Evolutionary conservation across 1,140 invertebrate species (phyloP).

Genomic region (Drosophila nigromelanica): DNA sequence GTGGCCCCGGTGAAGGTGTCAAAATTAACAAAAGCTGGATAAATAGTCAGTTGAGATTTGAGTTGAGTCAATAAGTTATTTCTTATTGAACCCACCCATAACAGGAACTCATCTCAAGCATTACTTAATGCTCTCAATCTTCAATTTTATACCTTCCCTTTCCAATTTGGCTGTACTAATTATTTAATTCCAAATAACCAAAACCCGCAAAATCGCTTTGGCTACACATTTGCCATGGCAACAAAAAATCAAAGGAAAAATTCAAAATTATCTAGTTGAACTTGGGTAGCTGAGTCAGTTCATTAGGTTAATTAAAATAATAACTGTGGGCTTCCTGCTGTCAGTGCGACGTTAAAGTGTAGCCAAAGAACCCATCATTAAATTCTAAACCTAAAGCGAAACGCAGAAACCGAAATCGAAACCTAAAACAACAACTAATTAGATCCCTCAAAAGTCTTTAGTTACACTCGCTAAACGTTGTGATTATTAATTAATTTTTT

Average conservation of each 20-base stretch:
- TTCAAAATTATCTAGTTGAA: not conserved
- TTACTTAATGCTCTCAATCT: too few relatives aligned
- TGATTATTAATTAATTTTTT: constrained; percentile 64
- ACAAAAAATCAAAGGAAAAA: constrained; percentile 8
- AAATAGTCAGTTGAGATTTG: constrained; percentile 16
- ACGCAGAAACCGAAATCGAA: constrained; percentile 48
- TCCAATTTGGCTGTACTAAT: constrained; percentile 24
- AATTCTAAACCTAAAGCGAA: constrained; percentile 16
- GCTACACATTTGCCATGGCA: constrained; percentile 32
- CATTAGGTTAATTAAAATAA: constrained; percentile 80
- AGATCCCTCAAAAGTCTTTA: constrained; percentile 51
- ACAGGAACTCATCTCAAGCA: too few relatives aligned
- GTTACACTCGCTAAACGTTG: constrained; percentile 61
- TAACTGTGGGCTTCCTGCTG: constrained; percentile 67
- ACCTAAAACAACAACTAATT: constrained; percentile 28
- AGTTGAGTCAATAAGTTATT: not conserved
- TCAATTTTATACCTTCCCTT: not conserved
- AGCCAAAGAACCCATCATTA: constrained; percentile 59
- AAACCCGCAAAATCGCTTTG: constrained; percentile 13
- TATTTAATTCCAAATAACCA: constrained; percentile 9
- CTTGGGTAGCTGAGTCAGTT: constrained; percentile 27
- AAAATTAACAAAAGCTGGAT: constrained; percentile 7
- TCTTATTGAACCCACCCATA: too few relatives aligned
- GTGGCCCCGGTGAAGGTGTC: constrained; percentile 19
- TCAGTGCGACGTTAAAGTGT: constrained; percentile 31